Base-by-base conservation (phyloP, 2,797 vertebrate genomes). In the Diglossa cyanea region DNA sequence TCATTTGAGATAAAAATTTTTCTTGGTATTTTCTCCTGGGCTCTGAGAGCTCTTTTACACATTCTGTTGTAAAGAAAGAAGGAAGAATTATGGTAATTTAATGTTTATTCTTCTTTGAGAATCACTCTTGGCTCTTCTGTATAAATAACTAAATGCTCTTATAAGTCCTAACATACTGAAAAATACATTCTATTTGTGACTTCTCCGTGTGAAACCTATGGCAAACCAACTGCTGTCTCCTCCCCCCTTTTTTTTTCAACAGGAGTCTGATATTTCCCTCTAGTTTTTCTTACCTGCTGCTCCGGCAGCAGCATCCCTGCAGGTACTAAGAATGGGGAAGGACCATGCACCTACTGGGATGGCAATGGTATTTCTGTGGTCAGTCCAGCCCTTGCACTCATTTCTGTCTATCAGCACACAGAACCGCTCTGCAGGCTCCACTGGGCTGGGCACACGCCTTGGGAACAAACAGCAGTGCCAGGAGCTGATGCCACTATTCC, bases 81-180 rank as follows among this genome's bases (percentile, higher is more conserved):
- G 63, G 84, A 94, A 95, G 84, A 95, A 96, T 92, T 95, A 96
- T 94, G 94, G 94, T 95, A 97, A 97, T 96, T 93, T 82, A 89
- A 87, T 96, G 86, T 88, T 95, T 82, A 86, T 95, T 95, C 92
- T 94, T 74, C 92, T 91, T 95, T 89, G 81, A 67, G 70, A 97
- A 89, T 54, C 55, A 88, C 78, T 93, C 89, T 96, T 19, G 1
- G 90, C 78, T 96, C 89, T 94, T 94, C 93, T 84, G 63, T 97
- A 97, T 93, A 96, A 96, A 95, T 96, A 94, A 96, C 94, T 94
- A 96, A 95, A 94, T 70, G 89, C 35, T 93, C 86, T 90, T 95
- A 95, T 96, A 96, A 96, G 93, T 90, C 51, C 92, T 50, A 85
- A 86, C 92, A 93, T 16, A 95, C 89, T 94, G 94, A 96, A 85